Percentiles rank a stretch among this genome's conserved stretches.
phyloP scores from a whole-genome alignment of 53 echinoderm and acorn worm species.

The Mesocentrotus franciscanus region DNA sequence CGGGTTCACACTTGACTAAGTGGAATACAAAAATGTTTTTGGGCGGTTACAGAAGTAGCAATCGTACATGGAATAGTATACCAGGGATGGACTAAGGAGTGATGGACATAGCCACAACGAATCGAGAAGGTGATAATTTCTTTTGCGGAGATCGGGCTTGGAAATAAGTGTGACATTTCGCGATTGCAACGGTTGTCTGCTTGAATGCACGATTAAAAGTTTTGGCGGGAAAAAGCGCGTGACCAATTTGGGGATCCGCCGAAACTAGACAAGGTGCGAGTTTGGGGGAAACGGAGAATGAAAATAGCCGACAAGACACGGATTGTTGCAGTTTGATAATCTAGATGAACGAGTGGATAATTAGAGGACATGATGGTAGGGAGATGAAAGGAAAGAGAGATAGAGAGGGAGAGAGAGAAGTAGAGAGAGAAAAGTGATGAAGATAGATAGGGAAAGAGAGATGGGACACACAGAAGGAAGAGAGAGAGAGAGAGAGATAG shows the following conservation, averaged over 20 bases:
- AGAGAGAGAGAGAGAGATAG: not conserved
- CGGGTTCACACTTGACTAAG: no score
- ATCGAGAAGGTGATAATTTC: not conserved
- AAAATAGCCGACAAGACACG: conserved; percentile 17
- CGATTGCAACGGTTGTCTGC: conserved; percentile 58
- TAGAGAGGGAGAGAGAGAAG: not conserved
- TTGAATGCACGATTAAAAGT: conserved; percentile 61
- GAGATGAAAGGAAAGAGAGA: not conserved
- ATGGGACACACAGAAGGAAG: no score
- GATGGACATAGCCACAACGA: not conserved
- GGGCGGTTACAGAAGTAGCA: no score
- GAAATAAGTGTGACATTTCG: conserved; percentile 44
- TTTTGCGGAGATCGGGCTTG: conserved; percentile 20
- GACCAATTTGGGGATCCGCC: conserved; percentile 55
- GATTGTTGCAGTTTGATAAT: conserved; percentile 15
- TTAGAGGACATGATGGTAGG: not conserved
- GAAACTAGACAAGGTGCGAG: conserved; percentile 27
- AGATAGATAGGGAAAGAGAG: not conserved
- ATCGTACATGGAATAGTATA: not conserved
- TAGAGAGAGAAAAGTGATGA: no score
- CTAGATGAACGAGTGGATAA: conserved; percentile 37
- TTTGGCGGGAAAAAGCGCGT: conserved; percentile 59
- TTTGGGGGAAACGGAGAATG: not conserved
- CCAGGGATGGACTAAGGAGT: not conserved
- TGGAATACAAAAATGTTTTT: no score